Base-by-base conservation (phyloP, 2,888 invertebrate genomes). In the Cheilosia grossa region DNA sequence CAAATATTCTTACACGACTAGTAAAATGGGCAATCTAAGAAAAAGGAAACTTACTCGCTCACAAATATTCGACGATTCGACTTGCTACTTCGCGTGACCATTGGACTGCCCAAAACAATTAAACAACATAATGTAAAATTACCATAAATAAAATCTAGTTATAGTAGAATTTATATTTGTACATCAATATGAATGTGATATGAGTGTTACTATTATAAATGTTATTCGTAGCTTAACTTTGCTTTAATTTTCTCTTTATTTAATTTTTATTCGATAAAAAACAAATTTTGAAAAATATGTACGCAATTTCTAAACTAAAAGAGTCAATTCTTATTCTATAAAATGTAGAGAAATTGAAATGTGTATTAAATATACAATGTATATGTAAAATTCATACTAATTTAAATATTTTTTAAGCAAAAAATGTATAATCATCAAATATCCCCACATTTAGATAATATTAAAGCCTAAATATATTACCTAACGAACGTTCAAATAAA, bases 281-380 rank as follows among this genome's bases (percentile, higher is more conserved):
- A 53, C 61, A 69, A 61, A 56, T 79, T 74, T 83, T 90, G 75
- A 89, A 88, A 89, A 88, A 87, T 89, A 90, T 91, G 90, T 91
- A 91, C 88, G 87, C 82, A 87, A 91, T 91, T 91, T 91, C 91
- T 90, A 90, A 91, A 91, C 91, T 92, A 92, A 91, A 91, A 92
- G 91, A 91, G 92, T 92, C 92, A 92, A 92, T 92, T 92, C 91
- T 91, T 91, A 91, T 91, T 91, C 90, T 89, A 90, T 91, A 90
- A 91, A 51, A 90, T 90, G 91, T 91, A 92, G 90, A 91, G 91
- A 88, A 80, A 80, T 83, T 83, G 74, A 83, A 83, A 74, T 67
- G 73, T 82, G 82, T 82, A 82, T 82, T 63, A 73, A 70, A 82
- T 82, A 82, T 82, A 83, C 74, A 83, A 74, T 61, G 79, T 82